A percentile compares a stretch with the other conserved stretches of the same genome.
Evolutionary conservation across 2,888 invertebrate genomes (phyloP).

Genomic region (Formica aserva): DNA sequence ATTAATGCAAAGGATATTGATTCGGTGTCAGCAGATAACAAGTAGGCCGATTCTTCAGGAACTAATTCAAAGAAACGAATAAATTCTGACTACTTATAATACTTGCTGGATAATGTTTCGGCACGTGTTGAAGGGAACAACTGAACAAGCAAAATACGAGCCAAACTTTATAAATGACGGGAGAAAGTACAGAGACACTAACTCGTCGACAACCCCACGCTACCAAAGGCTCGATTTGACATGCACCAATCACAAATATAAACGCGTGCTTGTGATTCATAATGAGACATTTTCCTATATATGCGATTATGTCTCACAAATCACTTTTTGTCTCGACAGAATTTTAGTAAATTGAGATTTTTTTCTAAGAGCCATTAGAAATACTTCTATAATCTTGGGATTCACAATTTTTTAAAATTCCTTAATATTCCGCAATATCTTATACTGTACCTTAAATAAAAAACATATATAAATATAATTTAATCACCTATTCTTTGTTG

Average conservation of each 20-base stretch:
- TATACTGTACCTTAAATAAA: background rate
- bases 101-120: constrained; percentile 84
- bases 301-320: background rate
- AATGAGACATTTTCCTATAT: background rate
- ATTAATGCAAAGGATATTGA: background rate
- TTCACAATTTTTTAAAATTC: background rate
- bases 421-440: no score
- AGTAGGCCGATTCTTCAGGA: background rate
- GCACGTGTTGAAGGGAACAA: constrained; percentile 77
- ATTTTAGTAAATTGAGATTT: background rate
- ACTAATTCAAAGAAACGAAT: background rate
- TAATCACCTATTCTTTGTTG: background rate
- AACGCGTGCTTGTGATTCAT: background rate
- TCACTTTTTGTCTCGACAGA: background rate
- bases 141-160: constrained; percentile 82
- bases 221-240: constrained; percentile 66
- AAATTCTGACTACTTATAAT: background rate
- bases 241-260: background rate
- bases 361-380: background rate
- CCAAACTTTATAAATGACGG: constrained; percentile 83
- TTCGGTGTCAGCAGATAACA: background rate
- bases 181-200: constrained; percentile 82
- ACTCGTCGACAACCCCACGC: constrained; percentile 67
- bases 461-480: background rate
- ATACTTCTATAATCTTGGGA: background rate